phyloP scores from a whole-genome alignment of 37 sponge, comb jelly and placozoan genomes.

The Dysidea cf. avara region DNA sequence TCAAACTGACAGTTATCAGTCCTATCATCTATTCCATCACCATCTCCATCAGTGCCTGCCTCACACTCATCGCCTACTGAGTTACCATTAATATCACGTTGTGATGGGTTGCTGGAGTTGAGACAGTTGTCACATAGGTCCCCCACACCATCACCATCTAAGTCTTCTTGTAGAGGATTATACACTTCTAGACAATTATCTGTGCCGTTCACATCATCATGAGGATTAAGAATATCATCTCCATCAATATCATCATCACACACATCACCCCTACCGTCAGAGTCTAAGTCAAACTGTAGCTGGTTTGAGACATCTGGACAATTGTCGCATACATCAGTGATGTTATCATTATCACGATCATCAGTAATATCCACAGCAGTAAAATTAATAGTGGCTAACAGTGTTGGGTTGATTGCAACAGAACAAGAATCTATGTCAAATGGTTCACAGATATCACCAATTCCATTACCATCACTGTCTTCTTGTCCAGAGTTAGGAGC shows the following conservation, averaged over 20 bases:
- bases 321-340: constrained; percentile 33
- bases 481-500: constrained; percentile 73
- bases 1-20: too few relatives aligned
- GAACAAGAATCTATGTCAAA: too few relatives aligned
- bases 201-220: too few relatives aligned
- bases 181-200: constrained; percentile 61
- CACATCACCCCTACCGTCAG: too few relatives aligned
- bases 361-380: too few relatives aligned
- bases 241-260: too few relatives aligned
- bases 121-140: constrained; percentile 89
- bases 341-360: constrained; percentile 73
- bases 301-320: too few relatives aligned
- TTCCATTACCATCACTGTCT: constrained; percentile 70
- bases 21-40: too few relatives aligned
- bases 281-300: too few relatives aligned
- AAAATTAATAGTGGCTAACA: too few relatives aligned
- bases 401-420: too few relatives aligned
- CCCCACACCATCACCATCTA: constrained; percentile 74
- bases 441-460: constrained; percentile 84
- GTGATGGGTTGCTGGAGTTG: constrained; percentile 39
- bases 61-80: constrained; percentile 83
- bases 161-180: constrained; percentile 63
- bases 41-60: constrained; percentile 77
- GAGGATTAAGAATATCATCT: too few relatives aligned
- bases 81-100: constrained; percentile 68